Evolutionary conservation across 2,797 vertebrate genomes (phyloP), one percentile per base, ranked within the genome.

Genomic region (Chrysocyon brachyurus): DNA sequence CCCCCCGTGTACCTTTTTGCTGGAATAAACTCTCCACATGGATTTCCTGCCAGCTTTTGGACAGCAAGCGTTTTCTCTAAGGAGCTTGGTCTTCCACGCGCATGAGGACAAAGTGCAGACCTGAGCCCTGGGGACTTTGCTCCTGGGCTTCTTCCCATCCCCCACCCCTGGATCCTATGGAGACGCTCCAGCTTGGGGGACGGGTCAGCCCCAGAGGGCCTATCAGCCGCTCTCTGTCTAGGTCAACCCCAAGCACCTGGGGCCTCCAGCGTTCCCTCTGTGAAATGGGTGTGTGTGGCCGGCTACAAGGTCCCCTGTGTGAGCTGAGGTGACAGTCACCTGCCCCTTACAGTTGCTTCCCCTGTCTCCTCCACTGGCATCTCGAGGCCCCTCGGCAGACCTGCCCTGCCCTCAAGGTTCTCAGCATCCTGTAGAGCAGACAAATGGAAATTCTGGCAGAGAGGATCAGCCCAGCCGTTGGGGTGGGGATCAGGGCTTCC

Each of bases 311-410:
- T 9, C 59, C 52, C 31, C 36, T 46, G 36, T 36, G 93, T 73
- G 24, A n/a, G 59, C 33, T 31, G 22, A 82, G 19, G 31, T 31
- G 54, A 70, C 56, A 21, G 19, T 21, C 26, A 31, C 81, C 52
- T 14, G 28, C 0, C 14, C 63, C 33, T 64, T 26, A 16, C 3
- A 14, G 81, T 0, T n/a, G 73, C 72, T 52, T 33, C 28, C 72
- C 24, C 40, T 28, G 7, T 36, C 5, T 31, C 3, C 6, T 24
- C 73, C 22, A 8, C 5, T 0, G 24, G 19, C 12, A 5, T 4
- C 10, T 36, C 88, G 17, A 52, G 73, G 33, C 79, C 59, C 70
- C 63, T 79, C 17, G 6, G 12, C 31, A 33, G 19, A 33, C 31
- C n/a, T 78, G 14, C n/a, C 46, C 49, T 26, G 21, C 54, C 54